Evolutionary conservation across 2,797 vertebrate genomes (phyloP), one percentile per base, ranked within the genome.

Genomic region (Mormyrops attenuatus): DNA sequence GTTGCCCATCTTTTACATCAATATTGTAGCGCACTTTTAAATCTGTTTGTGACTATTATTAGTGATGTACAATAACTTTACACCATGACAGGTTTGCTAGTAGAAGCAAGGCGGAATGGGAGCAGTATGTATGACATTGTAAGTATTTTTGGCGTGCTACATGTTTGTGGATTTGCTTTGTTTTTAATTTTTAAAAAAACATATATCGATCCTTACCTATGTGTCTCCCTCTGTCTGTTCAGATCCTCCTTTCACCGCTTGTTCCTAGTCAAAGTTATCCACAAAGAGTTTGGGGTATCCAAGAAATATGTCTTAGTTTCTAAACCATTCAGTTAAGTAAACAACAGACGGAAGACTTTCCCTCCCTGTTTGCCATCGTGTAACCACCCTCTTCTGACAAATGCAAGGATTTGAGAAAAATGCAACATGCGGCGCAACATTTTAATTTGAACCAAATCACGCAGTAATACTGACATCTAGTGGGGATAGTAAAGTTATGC

Each of bases 361-460:
- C 53, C 41, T 88, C 87, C 55, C 87, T 22, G 55, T 3, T 47
- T 87, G 84, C 84, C 84, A 52, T 52, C 49, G 52, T 60, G 85
- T 87, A 55, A 87, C 52, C 30, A 50, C 52, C 52, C 85, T 57
- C 52, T 17, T 87, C 30, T 87, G 26, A 57, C 52, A 87, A 87
- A 87, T 57, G 85, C 55, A 20, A 53, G 52, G 50, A 30, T 87
- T 57, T 87, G 85, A 87, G 49, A 88, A 88, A 88, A 88, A 88
- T 66, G 22, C 55, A 41, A 88, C 87, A 66, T 49, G 60, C 13
- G 17, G 17, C 17, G 30, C 50, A 60, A 57, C 15, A 57, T 38
- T 30, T 63, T 3, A 63, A 17, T 63, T 26, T 47, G 20, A 20
- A 22, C 13, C 85, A 47, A 88, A 88, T 41, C 38, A 5, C n/a